Base-by-base conservation (phyloP, 2,113 vertebrate genomes). In the Oxygymnocypris stewartii region DNA sequence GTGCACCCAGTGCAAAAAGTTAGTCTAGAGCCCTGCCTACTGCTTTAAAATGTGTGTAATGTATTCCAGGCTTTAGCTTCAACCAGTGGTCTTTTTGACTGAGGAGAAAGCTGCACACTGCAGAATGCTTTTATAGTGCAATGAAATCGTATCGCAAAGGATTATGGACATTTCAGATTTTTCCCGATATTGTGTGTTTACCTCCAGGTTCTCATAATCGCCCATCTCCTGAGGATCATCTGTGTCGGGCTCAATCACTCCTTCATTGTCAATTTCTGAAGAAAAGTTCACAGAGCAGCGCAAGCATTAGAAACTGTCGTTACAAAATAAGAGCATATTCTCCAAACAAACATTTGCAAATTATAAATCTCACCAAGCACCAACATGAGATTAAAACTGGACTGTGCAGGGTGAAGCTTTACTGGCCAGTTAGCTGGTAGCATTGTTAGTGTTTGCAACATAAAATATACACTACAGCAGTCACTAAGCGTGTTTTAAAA, bases 251-350 rank as follows among this genome's bases (percentile, higher is more conserved):
- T 99, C 96, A 88, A 99, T 97, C 90, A 99, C 98, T 73, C 98
- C 98, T 8, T 99, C 98, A 2, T 95, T 94, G 86, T 99, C 98
- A 9, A 99, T 97, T 92, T 99, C 98, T 99, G 87, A 3, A 71
- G 8, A 87, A 81, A 49, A 37, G 8, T 20, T 61, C 35, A 78
- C n/a, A 28, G 31, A 13, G 47, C 73, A 49, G 74, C 10, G 2
- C 31, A 76, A 63, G 37, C 23, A 35, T 20, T 23, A 20, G n/a
- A 81, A 81, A 81, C 79, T 20, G 23, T 11, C 18, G 13, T 51
- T 77, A 49, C 11, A 42, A 81, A 44, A 44, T 28, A 81, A 65
- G 2, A 28, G 23, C 76, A 14, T 14, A 18, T 31, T 35, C 37
- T 47, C 14, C 13, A 13, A 40, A 40, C 20, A 44, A 9, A 73